Evolutionary conservation across 2,113 vertebrate species (phyloP), one percentile per base, ranked within the genome.

Genomic region (Anser brachyrhynchus): DNA sequence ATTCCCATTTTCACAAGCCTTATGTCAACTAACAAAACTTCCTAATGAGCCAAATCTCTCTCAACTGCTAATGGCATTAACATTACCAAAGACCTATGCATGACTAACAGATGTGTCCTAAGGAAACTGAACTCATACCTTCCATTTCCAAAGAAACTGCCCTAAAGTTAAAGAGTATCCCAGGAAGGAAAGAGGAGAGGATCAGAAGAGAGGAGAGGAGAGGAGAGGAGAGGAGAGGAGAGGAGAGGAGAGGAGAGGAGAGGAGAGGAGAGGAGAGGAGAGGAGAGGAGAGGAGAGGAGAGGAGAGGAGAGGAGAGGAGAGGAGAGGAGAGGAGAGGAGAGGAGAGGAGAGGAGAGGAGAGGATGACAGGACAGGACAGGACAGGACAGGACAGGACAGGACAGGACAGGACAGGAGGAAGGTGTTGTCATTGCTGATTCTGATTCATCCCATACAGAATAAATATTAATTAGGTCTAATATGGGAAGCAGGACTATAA

Each of bases 71-170:
- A 89, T 9, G 5, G 41, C 51, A 71, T 75, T 77, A 94, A 84
- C 2, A 0, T 51, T 52, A 75, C 89, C 65, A 54, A 85, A 73
- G 80, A 84, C 76, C 31, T 21, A 22, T 33, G 61, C 54, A 77
- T 81, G 73, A 89, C 87, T 93, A 92, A 87, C 92, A 92, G 73
- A 79, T 84, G 65, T 39, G 70, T 91, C 61, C 62, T 46, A 72
- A 84, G 84, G 91, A 92, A 95, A 87, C 74, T 89, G 84, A 92
- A 87, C 87, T 97, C 87, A 91, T 44, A 94, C 77, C 87, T 94
- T 91, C 74, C 84, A 69, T 55, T 91, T 95, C 71, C 91, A 79
- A 67, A 87, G 65, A 61, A 91, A 90, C 29, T 73, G 74, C 37
- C 16, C 74, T 70, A 4, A 89, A 82, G 31, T 82, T 72, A 87